Conservation (phyloP, 2,113 vertebrate genomes). For the Hystrix brachyura region DNA sequence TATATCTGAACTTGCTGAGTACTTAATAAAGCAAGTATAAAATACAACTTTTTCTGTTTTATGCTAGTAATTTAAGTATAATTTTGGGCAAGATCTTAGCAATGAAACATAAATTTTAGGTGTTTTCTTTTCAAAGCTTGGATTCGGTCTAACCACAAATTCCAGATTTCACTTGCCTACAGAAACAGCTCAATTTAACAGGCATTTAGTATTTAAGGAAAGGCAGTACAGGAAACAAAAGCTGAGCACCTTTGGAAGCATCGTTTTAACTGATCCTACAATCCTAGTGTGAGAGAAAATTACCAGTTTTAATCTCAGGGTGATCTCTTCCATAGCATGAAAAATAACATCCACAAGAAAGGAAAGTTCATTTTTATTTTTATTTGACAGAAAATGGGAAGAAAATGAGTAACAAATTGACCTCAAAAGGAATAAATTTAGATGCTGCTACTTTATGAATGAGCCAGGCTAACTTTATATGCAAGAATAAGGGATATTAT, state of each 20-base stretch:
- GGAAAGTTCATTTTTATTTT: neutral
- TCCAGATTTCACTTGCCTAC: neutral
- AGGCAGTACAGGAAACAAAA: neutral
- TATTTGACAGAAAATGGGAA: constrained; percentile 5
- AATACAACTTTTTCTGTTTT: constrained; percentile 46
- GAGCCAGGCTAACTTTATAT: neutral
- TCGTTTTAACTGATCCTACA: neutral
- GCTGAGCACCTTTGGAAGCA: neutral
- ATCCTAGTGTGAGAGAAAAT: neutral
- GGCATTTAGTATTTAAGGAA: neutral
- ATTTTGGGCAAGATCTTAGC: constrained; percentile 10
- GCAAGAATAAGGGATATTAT: constrained; percentile 1
- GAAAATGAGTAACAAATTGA: constrained; percentile 1
- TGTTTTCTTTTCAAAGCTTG: constrained; percentile 27
- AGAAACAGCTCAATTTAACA: neutral
- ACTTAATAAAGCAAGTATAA: constrained; percentile 90
- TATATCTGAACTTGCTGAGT: constrained; percentile 93
- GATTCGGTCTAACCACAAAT: constrained; percentile 36
- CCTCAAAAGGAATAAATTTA: constrained; percentile 19
- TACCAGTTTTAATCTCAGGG: neutral
- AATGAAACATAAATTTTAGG: constrained; percentile 4
- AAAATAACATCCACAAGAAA: neutral
- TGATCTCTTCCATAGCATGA: neutral
- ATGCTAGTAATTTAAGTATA: constrained; percentile 32
- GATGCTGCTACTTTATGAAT: neutral